These are phyloP conservation scores for Oreochromis niloticus DNA, from an alignment of 2,113 vertebrate species.

Conservation along the genomic window DNA sequence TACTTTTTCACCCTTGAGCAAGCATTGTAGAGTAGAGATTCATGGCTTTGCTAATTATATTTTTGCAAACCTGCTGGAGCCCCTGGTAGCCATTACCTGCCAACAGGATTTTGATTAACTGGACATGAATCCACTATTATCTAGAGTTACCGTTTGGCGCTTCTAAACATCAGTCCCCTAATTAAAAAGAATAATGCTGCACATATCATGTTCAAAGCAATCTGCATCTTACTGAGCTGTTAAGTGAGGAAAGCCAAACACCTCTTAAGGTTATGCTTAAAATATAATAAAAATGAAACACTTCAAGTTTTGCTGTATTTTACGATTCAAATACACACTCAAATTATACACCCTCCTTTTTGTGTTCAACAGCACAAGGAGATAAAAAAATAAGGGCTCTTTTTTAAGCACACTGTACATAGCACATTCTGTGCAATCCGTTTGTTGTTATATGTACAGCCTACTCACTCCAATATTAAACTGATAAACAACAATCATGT, in stretches of 20 bases:
- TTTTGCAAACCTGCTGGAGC: slow-evolving; percentile 61
- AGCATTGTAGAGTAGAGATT: slow-evolving; percentile 55
- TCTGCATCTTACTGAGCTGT: slow-evolving; percentile 29
- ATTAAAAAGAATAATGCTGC: slow-evolving; percentile 66
- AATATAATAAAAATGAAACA: not conserved
- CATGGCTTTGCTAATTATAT: slow-evolving; percentile 67
- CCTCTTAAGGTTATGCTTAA: not conserved
- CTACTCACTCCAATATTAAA: not conserved
- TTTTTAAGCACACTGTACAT: not conserved
- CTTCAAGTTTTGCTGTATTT: not conserved
- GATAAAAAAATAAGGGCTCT: not conserved
- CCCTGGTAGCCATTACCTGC: slow-evolving; percentile 66
- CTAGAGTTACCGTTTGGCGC: slow-evolving; percentile 54
- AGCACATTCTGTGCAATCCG: not conserved
- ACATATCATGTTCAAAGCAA: slow-evolving; percentile 41
- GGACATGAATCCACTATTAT: slow-evolving; percentile 63
- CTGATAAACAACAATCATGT: not conserved
- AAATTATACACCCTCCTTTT: not conserved
- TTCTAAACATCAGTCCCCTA: slow-evolving; percentile 58
- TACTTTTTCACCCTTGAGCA: slow-evolving; percentile 51
- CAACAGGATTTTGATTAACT: slow-evolving; percentile 70
- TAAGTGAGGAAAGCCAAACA: slow-evolving; percentile 2
- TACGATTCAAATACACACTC: not conserved
- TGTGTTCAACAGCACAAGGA: not conserved
- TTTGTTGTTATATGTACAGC: not conserved